Base-by-base conservation (phyloP, 2,797 vertebrate genomes). In the Sylvilagus floridanus region DNA sequence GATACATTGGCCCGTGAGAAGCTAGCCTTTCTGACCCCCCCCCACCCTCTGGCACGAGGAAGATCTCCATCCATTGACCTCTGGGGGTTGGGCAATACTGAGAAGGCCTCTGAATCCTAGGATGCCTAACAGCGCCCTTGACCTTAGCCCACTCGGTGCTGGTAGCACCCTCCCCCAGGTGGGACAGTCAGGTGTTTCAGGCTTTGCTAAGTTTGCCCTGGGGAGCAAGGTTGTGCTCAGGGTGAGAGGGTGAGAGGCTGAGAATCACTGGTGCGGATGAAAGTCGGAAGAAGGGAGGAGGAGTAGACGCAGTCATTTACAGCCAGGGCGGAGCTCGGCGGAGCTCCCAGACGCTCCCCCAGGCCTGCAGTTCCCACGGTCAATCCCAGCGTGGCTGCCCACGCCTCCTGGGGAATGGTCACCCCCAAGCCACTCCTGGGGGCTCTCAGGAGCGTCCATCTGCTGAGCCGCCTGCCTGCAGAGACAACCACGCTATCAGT, bases 31-130 rank as follows among this genome's bases (percentile, higher is more conserved):
- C 60, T n/a, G 54, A 30, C 42, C 19, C 12, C 37, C 5, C 2
- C 2, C 32, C 37, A 42, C 17, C 47, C 66, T 32, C 47, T 19
- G 4, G 17, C 9, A 24, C 47, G 42, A 1, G 4, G 19, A 79
- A 65, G 30, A 47, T 17, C 12, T 11, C n/a, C 17, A 17, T 12
- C 30, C 1, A 1, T 2, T 26, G 50, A 17, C 63, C 2, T 37
- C 2, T 12, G 37, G 52, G 16, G 4, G 24, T 30, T n/a, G 42
- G 30, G 9, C 47, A 4, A 32, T 10, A 5, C 4, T 7, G 28
- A 26, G n/a, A 47, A 5, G 0, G 10, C 42, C 12, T n/a, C 19
- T 26, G 0, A 9, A 2, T 1, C 8, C 24, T 1, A 16, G 37
- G 30, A 28, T 14, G 37, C 32, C 11, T 26, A 24, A 30, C 2